A percentile compares a stretch with the other conserved stretches of the same genome.
Evolutionary conservation across 2,797 vertebrate species (phyloP).

Genomic region (Mionectes olivaceus): DNA sequence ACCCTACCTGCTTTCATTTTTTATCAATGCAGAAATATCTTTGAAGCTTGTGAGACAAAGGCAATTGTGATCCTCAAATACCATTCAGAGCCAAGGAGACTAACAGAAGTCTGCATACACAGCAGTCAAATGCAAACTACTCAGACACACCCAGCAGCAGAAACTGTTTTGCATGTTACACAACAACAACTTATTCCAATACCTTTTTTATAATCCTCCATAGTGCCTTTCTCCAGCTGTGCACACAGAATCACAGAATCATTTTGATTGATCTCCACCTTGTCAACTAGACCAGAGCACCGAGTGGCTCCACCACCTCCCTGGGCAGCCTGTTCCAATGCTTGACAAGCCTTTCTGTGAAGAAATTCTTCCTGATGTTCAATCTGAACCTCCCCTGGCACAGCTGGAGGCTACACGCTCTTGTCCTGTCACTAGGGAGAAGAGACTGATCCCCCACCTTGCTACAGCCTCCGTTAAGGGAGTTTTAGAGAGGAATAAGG

Average conservation of each 20-base stretch:
- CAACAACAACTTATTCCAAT: background rate
- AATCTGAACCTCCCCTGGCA: background rate
- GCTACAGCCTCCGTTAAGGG: background rate
- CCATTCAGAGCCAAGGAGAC: background rate
- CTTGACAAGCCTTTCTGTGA: background rate
- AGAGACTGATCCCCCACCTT: background rate
- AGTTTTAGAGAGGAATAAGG: fast-evolving
- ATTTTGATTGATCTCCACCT: too few species aligned
- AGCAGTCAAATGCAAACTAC: background rate
- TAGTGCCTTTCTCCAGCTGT: background rate
- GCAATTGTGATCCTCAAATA: background rate
- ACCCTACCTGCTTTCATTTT: background rate
- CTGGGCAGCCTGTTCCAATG: background rate
- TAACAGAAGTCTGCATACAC: background rate
- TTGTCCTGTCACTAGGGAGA: background rate
- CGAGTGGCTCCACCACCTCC: background rate
- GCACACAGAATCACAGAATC: background rate
- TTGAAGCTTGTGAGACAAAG: background rate
- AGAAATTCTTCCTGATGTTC: background rate
- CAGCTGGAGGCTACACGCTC: background rate
- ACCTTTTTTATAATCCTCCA: background rate
- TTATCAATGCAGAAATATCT: background rate
- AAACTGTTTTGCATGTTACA: background rate
- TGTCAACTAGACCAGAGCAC: background rate
- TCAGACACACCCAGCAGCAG: background rate